phyloP scores from a whole-genome alignment of 2,797 vertebrate genomes.

The Tamandua tetradactyla region DNA sequence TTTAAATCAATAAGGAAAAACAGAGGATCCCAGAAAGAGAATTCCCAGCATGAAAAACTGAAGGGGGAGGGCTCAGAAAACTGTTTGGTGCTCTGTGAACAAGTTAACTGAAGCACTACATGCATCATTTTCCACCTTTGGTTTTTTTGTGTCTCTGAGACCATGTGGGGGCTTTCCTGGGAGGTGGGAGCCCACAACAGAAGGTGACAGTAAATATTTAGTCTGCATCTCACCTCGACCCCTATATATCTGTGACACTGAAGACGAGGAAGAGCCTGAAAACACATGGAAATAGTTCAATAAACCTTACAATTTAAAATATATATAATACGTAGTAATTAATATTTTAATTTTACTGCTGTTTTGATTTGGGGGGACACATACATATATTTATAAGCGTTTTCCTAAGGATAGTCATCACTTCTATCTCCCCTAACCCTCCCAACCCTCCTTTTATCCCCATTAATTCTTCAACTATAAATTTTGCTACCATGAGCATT shows the following conservation, averaged over 20 bases:
- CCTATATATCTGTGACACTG: neutral
- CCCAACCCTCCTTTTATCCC: neutral
- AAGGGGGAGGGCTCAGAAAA: neutral
- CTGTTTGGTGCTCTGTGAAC: neutral
- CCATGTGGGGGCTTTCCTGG: neutral
- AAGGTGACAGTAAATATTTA: neutral
- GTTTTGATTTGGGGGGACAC: neutral
- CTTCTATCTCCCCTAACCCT: neutral
- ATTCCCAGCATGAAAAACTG: neutral
- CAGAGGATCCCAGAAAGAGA: neutral
- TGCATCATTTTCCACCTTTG: neutral
- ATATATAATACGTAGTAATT: neutral
- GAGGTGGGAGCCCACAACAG: neutral
- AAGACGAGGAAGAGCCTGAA: neutral
- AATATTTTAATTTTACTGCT: neutral
- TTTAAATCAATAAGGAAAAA: neutral
- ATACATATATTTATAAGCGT: neutral
- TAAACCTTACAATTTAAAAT: conserved; percentile 31
- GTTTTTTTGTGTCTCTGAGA: neutral
- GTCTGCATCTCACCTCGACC: neutral
- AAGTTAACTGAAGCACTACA: neutral
- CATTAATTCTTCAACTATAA: neutral
- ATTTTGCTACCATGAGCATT: neutral
- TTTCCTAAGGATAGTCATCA: neutral
- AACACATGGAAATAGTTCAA: neutral